These are phyloP conservation scores for Fratercula arctica DNA, from an alignment of 2,797 vertebrate species.

Conservation along the genomic window DNA sequence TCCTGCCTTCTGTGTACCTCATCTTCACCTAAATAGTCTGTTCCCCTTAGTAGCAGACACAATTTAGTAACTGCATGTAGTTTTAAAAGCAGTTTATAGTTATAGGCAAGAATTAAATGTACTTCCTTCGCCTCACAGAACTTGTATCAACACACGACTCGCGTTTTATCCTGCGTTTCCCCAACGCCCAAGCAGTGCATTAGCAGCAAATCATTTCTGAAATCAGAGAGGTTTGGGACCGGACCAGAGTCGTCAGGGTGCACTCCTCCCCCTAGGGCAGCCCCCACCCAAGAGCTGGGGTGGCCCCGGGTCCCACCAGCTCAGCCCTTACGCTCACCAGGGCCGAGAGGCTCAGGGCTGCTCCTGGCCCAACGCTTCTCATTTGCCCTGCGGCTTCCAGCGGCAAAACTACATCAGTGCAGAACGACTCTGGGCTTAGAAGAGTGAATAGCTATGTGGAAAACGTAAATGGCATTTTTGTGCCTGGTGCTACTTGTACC, in stretches of 20 bases:
- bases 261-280: neutral
- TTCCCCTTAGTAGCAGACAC: neutral
- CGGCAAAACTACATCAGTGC: neutral
- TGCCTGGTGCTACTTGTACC: neutral
- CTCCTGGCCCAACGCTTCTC: neutral
- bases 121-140: neutral
- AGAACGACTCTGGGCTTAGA: neutral
- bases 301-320: neutral
- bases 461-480: neutral
- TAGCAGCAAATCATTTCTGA: neutral
- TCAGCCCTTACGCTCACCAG: rapidly evolving
- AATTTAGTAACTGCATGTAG: neutral
- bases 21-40: rapidly evolving
- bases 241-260: neutral
- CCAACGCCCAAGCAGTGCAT: neutral
- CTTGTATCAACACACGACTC: neutral
- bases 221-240: neutral
- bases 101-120: neutral
- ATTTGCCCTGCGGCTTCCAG: neutral
- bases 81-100: neutral
- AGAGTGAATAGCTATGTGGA: neutral
- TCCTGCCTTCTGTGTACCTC: neutral
- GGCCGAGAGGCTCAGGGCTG: too few species aligned
- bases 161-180: neutral
- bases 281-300: neutral